Base-by-base conservation (phyloP, 2,888 invertebrate species). In the Strigamia transsilvanica region DNA sequence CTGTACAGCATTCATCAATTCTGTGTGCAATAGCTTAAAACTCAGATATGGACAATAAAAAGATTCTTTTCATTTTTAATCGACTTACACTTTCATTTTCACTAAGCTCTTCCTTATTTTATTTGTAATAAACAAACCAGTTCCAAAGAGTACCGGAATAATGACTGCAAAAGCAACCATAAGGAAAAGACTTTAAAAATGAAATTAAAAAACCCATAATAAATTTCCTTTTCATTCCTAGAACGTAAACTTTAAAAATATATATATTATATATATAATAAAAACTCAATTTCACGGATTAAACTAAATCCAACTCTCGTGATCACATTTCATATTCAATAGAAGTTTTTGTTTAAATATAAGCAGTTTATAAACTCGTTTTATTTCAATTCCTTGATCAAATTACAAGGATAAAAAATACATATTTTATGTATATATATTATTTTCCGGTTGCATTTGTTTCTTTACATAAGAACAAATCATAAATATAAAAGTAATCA, bases 171-270 rank as follows among this genome's bases (percentile, higher is more conserved):
- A 12, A 23, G 18, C 21, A 66, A 21, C 61, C 13, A 18, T n/a
- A 61, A 61, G n/a, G 21, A 61, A 61, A 18, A 61, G n/a, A 66
- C 21, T 21, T 21, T n/a, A 2, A 66, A 66, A 66, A 46, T 13
- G 15, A 46, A 46, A 5, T n/a, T n/a, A 46, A 56, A 51, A n/a
- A 51, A 13, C 13, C 15, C n/a, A 51, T 6, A 51, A 56, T 1
- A 56, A 56, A 56, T 56, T 56, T 56, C 56, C 56, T 56, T 56
- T 56, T 56, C 56, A 56, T 56, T 56, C 18, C 6, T n/a, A 38
- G 38, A 38, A 38, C 6, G 6, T 10, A 38, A 38, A 9, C 38
- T 38, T 38, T 38, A 38, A 38, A 38, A 38, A 38, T n/a, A n/a
- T n/a, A n/a, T n/a, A 38, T 9, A 38, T 9, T n/a, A 38, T 9